Base-by-base conservation (phyloP, 2,113 vertebrate species). In the Aegotheles bennettii region DNA sequence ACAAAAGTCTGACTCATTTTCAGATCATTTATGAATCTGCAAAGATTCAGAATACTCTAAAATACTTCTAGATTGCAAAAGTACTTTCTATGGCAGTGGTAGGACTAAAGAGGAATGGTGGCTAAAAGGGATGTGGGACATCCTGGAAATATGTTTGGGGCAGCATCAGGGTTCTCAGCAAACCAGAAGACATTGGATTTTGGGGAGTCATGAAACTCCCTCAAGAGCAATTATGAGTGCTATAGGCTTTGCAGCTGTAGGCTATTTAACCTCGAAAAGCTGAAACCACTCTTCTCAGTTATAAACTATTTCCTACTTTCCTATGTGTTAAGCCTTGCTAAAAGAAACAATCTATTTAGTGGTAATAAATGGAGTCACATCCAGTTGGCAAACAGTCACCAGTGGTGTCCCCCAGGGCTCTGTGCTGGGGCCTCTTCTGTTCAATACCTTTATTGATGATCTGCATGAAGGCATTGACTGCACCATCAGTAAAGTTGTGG, bases 181-280 rank as follows among this genome's bases (percentile, higher is more conserved):
- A 81, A 68, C 5, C n/a, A 33, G 54, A 29, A 8, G 10, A 45
- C 11, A 15, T 3, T 17, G 11, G 8, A 47, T 73, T 84, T 26
- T 69, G 12, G 1, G 50, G 4, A 4, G 2, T 26, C 3, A n/a
- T 15, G 33, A 47, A 5, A 53, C 20, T 31, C 9, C 7, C 3
- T 36, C 7, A 19, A 3, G 8, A 38, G 4, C 28, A 64, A 6
- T 35, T 36, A 8, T n/a, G 14, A 6, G 16, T 47, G 7, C 40
- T 16, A 3, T 3, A 29, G 4, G 17, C 14, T 84, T 77, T 47
- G 50, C 10, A 85, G 12, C 4, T 74, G 2, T 13, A 33, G 4
- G 2, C 9, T 43, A 16, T 60, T 69, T 45, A 47, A 51, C 7
- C 26, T 20, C 56, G 48, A 84, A 87, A 59, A 78, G 7, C 26